A percentile compares a stretch with the other conserved stretches of the same genome.
Conservation (phyloP, 2,797 vertebrate species). For the Setipinna tenuifilis region DNA sequence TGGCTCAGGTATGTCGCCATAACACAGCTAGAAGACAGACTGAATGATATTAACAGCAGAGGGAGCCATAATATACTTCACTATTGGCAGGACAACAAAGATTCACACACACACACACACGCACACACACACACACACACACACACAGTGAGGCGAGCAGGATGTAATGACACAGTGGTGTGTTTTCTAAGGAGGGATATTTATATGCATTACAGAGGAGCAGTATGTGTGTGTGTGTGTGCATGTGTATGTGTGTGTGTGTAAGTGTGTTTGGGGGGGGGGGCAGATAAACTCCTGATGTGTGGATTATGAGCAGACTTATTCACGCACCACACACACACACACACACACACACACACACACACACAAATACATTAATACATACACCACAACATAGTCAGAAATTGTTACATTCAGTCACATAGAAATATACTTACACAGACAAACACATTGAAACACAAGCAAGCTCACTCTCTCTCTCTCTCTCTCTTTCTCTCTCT, state of each 20-base stretch:
- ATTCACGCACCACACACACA: constrained; percentile 45
- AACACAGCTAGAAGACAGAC: too few relatives aligned
- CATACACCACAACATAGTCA: fast-evolving
- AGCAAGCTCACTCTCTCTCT: too few relatives aligned
- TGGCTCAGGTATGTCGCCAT: too few relatives aligned
- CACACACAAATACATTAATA: background rate
- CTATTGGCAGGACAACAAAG: too few relatives aligned
- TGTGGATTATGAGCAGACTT: constrained; percentile 71
- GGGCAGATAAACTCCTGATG: constrained; percentile 47
- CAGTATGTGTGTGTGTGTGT: background rate
- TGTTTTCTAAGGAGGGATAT: constrained; percentile 76
- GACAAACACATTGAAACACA: background rate
- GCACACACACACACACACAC: too few relatives aligned
- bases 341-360: constrained; percentile 9
- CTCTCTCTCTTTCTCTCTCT: too few relatives aligned
- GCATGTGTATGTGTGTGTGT: too few relatives aligned
- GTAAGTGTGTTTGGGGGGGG: too few relatives aligned
- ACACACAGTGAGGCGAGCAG: constrained; percentile 82
- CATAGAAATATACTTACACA: background rate
- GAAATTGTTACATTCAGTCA: too few relatives aligned
- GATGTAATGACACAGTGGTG: constrained; percentile 85
- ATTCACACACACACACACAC: too few relatives aligned
- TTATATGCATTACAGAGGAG: constrained; percentile 89
- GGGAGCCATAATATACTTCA: too few relatives aligned
- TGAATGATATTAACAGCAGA: too few relatives aligned